Evolutionary conservation across 1,140 invertebrate genomes (phyloP).

Genomic region (Zaprionus lachaisei): DNA sequence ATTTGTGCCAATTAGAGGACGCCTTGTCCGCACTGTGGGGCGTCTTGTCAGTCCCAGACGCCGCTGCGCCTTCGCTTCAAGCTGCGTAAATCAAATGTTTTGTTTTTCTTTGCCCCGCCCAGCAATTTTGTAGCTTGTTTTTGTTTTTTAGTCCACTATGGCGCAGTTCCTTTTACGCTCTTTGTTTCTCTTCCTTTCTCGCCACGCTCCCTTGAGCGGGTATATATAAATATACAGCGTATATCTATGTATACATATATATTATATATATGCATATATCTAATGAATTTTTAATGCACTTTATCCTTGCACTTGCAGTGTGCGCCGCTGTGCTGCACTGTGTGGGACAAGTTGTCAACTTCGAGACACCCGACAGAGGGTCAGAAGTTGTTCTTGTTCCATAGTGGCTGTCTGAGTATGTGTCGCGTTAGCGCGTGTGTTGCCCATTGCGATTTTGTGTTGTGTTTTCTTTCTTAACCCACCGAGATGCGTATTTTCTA

Average conservation of each 20-base stretch:
- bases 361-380: conserved; percentile 36
- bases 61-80: conserved; percentile 18
- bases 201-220: not conserved
- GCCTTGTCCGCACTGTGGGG: conserved; percentile 64
- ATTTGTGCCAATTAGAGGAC: conserved; percentile 77
- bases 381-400: conserved; percentile 13
- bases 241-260: conserved; percentile 19
- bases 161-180: conserved; percentile 13
- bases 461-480: not conserved
- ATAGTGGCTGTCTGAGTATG: not conserved
- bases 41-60: conserved; percentile 55
- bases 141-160: conserved; percentile 11
- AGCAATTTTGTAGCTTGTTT: not conserved
- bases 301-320: conserved; percentile 61
- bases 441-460: conserved; percentile 5
- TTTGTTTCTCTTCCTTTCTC: not conserved
- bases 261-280: conserved; percentile 34
- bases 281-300: conserved; percentile 80
- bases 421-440: conserved; percentile 17
- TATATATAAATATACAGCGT: conserved; percentile 17
- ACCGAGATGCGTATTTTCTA: conserved; percentile 11
- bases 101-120: conserved; percentile 30
- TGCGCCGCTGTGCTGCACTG: conserved; percentile 7
- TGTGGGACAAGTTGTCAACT: conserved; percentile 56
- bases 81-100: conserved; percentile 72